Conservation (phyloP, 64 coral and sea anemone species). For the Dendronephthya gigantea region DNA sequence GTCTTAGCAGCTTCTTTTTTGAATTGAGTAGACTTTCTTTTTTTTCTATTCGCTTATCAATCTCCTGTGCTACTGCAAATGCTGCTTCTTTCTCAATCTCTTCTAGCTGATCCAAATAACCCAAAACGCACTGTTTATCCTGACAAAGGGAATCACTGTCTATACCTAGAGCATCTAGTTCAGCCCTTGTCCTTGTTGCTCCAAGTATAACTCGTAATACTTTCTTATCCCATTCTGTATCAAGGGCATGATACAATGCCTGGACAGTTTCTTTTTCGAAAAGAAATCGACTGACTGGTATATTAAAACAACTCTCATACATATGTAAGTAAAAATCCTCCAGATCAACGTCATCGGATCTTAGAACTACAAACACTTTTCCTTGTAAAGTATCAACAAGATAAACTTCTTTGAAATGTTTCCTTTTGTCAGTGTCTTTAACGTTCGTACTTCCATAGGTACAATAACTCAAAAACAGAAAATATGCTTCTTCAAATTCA, state of each 20-base stretch:
- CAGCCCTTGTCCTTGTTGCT: conserved; percentile 23
- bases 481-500: too few species aligned
- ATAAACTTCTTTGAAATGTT: too few species aligned
- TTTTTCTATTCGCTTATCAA: too few species aligned
- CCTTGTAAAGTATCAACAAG: conserved; percentile 31
- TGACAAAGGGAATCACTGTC: conserved; percentile 31
- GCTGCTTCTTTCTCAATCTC: conserved; percentile 35
- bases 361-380: conserved; percentile 21
- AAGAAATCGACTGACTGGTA: conserved; percentile 12
- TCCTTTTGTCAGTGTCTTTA: too few species aligned
- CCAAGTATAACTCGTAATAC: conserved; percentile 29
- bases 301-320: neutral
- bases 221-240: conserved; percentile 38
- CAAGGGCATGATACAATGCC: conserved; percentile 20
- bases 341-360: conserved; percentile 26
- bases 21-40: too few species aligned
- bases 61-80: too few species aligned
- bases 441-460: too few species aligned
- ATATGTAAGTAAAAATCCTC: conserved; percentile 5
- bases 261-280: conserved; percentile 22
- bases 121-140: conserved; percentile 30
- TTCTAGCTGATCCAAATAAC: conserved; percentile 15
- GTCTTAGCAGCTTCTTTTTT: too few species aligned
- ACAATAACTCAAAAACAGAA: too few species aligned
- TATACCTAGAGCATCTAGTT: conserved; percentile 31